Evolutionary conservation across 1,140 invertebrate species (phyloP).

Genomic region (Limonius californicus): DNA sequence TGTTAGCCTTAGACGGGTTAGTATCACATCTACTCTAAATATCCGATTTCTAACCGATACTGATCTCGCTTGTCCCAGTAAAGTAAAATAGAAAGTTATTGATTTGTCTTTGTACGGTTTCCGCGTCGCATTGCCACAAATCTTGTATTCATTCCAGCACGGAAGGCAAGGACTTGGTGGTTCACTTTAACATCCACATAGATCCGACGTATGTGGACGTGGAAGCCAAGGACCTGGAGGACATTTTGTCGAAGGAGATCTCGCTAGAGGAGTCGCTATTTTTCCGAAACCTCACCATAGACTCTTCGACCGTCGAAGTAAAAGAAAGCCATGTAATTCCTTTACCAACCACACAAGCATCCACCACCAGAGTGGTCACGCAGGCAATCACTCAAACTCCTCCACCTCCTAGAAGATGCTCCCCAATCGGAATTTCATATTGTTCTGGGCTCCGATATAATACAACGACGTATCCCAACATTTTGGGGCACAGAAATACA

Average conservation of each 20-base stretch:
- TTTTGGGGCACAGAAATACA: conserved; percentile 61
- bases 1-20: conserved; percentile 78
- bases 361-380: conserved; percentile 38
- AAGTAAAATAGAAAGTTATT: background rate
- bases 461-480: conserved; percentile 78
- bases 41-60: background rate
- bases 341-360: conserved; percentile 51
- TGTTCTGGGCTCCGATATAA: conserved; percentile 75
- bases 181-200: conserved; percentile 70
- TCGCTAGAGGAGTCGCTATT: conserved; percentile 52
- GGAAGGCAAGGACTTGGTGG: conserved; percentile 61
- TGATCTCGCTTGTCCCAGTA: background rate
- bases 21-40: conserved; percentile 25
- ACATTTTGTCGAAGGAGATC: conserved; percentile 55
- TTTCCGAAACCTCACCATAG: conserved; percentile 61
- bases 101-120: too few relatives aligned
- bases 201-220: conserved; percentile 57
- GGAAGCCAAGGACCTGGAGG: conserved; percentile 51
- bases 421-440: conserved; percentile 61
- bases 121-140: too few relatives aligned
- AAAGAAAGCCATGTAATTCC: conserved; percentile 56
- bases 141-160: conserved; percentile 48
- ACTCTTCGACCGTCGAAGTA: conserved; percentile 62
- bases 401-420: conserved; percentile 62
- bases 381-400: conserved; percentile 49